Base-by-base conservation (phyloP, 2,888 invertebrate genomes). In the Chironomus tentans region DNA sequence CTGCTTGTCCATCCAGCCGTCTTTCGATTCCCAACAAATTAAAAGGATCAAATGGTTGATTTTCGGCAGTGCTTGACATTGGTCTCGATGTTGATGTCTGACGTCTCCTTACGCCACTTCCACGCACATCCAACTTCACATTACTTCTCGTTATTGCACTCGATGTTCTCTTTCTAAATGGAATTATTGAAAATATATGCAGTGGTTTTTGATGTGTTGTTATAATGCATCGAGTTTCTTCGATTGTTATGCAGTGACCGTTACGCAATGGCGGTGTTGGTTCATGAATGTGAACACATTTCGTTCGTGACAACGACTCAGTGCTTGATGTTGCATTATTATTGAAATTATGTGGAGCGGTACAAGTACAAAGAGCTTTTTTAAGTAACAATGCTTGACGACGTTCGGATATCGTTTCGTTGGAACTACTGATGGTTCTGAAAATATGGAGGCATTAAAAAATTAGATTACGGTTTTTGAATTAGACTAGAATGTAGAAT, bases 61-160 rank as follows among this genome's bases (percentile, higher is more conserved):
- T 38, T 50, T 97, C 97, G 82, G 90, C 92, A 76, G 92, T 92
- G 24, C 92, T 88, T 73, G 94, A 95, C 75, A 95, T 84, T 10
- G 94, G 95, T 78, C 95, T 87, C 56, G 92, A 91, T 3, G 92
- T 91, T 3, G 94, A 92, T 68, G 92, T 88, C 80, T 94, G 94
- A 78, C 94, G 87, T 79, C 94, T 89, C 77, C 94, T 87, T 61
- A 89, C 90, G 71, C 87, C 89, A 82, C 92, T 92, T 83, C 90
- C 90, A 73, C 91, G 88, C 69, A 90, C 80, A 80, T 92, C 92
- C 15, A 68, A 24, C 24, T 74, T 74, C 1, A 4, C 48, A 21
- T 48, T 68, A 10, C 46, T 24, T 73, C 70, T 18, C 18, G 68
- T 50, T 68, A 22, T 22, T 15, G 68, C 15, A 18, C 21, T 48